Conservation (phyloP, 2,113 vertebrate genomes). For the Gila orcuttii region DNA sequence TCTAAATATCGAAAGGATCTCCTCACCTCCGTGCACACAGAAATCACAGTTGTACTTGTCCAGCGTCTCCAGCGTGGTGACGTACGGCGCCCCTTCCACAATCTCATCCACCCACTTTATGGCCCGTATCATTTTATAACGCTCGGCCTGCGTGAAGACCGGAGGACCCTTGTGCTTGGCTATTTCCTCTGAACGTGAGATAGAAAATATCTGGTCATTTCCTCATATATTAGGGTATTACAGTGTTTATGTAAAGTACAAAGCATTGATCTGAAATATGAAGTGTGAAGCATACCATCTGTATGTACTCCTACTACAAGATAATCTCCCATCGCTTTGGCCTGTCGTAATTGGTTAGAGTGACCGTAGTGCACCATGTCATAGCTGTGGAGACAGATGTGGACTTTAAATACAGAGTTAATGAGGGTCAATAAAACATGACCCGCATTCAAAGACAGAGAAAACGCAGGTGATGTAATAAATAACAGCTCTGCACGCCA, state of each 20-base stretch:
- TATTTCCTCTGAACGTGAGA: constrained; percentile 84
- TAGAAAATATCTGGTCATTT: background rate
- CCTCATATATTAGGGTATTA: background rate
- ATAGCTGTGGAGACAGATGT: constrained; percentile 77
- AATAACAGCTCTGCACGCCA: background rate
- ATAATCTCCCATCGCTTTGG: constrained; percentile 92
- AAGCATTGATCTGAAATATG: background rate
- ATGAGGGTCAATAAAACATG: background rate
- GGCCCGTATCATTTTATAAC: constrained; percentile 95
- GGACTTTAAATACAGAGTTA: background rate
- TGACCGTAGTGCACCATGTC: constrained; percentile 99
- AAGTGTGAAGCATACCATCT: constrained; percentile 78
- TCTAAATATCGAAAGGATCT: background rate
- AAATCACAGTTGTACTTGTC: constrained; percentile 94
- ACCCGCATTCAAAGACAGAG: background rate
- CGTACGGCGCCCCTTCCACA: constrained; percentile 91
- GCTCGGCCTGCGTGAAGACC: constrained; percentile 94
- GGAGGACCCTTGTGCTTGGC: constrained; percentile 97
- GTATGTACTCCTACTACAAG: constrained; percentile 94
- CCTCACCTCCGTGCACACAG: constrained; percentile 94
- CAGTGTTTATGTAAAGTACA: background rate
- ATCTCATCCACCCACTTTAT: constrained; percentile 99
- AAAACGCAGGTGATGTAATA: background rate
- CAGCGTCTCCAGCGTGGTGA: constrained; percentile 93
- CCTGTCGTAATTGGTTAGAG: constrained; percentile 97